Base-by-base conservation (phyloP, 2,113 vertebrate genomes). In the Phoxinus phoxinus region DNA sequence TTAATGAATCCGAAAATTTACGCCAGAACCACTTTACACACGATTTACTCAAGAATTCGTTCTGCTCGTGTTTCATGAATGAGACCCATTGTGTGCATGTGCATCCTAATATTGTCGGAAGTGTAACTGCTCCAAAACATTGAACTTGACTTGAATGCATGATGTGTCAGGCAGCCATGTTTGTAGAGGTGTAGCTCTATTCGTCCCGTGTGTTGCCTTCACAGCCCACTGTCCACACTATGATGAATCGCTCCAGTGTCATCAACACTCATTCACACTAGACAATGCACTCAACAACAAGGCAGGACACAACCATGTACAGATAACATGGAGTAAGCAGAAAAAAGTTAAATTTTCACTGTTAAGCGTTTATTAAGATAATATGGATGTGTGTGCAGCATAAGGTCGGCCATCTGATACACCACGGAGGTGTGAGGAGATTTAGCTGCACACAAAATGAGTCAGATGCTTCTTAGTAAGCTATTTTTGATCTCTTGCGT, bases 211-310 rank as follows among this genome's bases (percentile, higher is more conserved):
- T 69, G 51, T 23, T 17, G 11, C 65, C 56, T 86, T 63, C 7
- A 44, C 80, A 85, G 87, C 0, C 2, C 0, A 77, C 85, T 89
- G 91, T 91, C 89, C 89, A 72, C 58, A 35, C 84, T 73, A 84
- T 90, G 90, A 94, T 92, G 85, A 91, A 92, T 86, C 82, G 69
- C 32, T 32, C 84, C 88, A 79, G 89, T 88, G 87, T 85, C 89
- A 86, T 89, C 88, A 80, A 84, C 86, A 46, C 46, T 44, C 46
- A 88, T 85, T 84, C 85, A 75, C 75, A 86, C 84, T 82, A 51
- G 77, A 84, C 10, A 65, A 11, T n/a, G 58, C 53, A 41, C 35
- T 59, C 19, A 58, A 51, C 32, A 46, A 44, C 58, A 46, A 41
- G 25, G 25, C 25, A 71, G 48, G 41, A 19, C 56, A 61, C 21